phyloP scores from a whole-genome alignment of 2,113 vertebrate species.

The Isurus oxyrinchus region DNA sequence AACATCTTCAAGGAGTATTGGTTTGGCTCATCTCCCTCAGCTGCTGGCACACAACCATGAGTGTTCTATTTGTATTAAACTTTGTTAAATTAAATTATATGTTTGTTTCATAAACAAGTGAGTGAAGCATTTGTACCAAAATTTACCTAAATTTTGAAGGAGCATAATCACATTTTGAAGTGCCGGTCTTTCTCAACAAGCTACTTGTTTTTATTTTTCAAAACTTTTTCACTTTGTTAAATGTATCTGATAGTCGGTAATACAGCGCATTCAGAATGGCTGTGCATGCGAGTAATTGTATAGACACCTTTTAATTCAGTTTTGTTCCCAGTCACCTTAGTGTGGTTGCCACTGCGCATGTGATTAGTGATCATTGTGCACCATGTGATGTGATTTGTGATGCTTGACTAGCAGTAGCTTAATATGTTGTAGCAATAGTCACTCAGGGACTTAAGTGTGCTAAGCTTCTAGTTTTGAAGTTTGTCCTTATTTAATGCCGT shows the following conservation, averaged over 20 bases:
- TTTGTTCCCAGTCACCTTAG: constrained; percentile 13
- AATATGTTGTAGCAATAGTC: not conserved
- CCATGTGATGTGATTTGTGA: constrained; percentile 10
- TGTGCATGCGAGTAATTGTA: constrained; percentile 51
- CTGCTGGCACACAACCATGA: not conserved
- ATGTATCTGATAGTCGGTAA: not conserved
- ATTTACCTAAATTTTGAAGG: constrained; percentile 33
- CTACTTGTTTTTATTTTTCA: constrained; percentile 6
- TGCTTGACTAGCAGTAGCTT: not conserved
- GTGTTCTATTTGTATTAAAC: not conserved
- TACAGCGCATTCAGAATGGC: constrained; percentile 42
- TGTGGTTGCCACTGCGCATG: constrained; percentile 29
- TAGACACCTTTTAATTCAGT: not conserved
- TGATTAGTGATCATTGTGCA: not conserved
- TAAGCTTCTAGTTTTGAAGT: constrained; percentile 29
- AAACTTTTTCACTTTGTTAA: not conserved
- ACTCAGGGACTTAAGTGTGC: not conserved
- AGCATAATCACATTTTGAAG: constrained; percentile 48
- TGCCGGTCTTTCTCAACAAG: constrained; percentile 38
- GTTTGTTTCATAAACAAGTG: not conserved
- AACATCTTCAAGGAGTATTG: not conserved
- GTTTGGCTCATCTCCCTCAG: not conserved
- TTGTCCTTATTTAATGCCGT: not conserved
- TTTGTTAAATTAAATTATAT: not conserved
- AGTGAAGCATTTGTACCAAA: not conserved